Percentiles rank a stretch among this genome's conserved stretches.
Evolutionary conservation across 37 sponge, comb jelly and placozoan species (phyloP).

Genomic region (Bolinopsis microptera): DNA sequence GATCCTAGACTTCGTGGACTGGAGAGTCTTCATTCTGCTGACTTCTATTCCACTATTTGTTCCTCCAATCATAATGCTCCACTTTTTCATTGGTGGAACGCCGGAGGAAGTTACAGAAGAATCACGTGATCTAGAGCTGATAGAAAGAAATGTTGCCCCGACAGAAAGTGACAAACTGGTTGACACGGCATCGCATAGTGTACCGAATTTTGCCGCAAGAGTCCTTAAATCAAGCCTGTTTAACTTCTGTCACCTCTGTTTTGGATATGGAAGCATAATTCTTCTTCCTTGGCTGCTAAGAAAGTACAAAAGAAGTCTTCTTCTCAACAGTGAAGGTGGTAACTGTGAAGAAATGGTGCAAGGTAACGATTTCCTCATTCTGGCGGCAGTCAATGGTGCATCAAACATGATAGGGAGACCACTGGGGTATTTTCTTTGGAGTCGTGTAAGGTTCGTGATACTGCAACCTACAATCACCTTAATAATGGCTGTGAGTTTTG

Average conservation of each 20-base stretch:
- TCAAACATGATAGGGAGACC: background rate
- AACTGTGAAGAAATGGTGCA: background rate
- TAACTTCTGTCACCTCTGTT: background rate
- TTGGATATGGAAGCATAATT: background rate
- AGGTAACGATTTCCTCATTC: too few species aligned
- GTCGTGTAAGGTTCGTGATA: background rate
- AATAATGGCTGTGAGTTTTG: background rate
- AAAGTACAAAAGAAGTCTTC: background rate
- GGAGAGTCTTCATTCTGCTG: too few species aligned
- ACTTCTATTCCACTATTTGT: too few species aligned
- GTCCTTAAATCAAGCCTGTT: background rate
- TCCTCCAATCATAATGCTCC: too few species aligned
- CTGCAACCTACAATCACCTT: too few species aligned
- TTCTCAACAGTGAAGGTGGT: background rate
- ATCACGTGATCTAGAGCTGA: background rate
- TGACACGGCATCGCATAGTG: background rate
- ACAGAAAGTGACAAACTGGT: background rate
- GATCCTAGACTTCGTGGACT: too few species aligned
- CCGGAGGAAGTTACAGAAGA: background rate
- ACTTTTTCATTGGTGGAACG: background rate
- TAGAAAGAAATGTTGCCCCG: background rate
- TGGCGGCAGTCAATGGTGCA: background rate
- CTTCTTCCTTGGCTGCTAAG: background rate
- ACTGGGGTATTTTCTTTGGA: background rate
- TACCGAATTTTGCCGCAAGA: background rate